Evolutionary conservation across 1,140 invertebrate species (phyloP).

Genomic region (Brachionus koreanus): DNA sequence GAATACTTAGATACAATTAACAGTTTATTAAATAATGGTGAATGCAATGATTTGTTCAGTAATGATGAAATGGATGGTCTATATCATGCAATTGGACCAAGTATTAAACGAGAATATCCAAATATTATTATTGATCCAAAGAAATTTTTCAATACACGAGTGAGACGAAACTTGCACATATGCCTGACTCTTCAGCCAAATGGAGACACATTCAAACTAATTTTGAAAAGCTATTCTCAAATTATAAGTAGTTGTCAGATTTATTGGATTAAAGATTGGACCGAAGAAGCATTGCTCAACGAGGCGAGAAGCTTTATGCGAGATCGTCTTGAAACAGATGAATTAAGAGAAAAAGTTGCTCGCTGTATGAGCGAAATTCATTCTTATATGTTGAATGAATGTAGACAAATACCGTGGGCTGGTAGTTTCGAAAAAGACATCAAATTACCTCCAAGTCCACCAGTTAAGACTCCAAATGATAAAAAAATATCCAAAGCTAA

Average conservation of each 20-base stretch:
- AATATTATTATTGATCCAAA: conserved; percentile 53
- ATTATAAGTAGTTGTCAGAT: conserved; percentile 56
- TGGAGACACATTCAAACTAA: conserved; percentile 51
- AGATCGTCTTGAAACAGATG: conserved; percentile 8
- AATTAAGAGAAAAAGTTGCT: conserved; percentile 52
- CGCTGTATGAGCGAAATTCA: conserved; percentile 57
- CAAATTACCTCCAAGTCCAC: conserved; percentile 27
- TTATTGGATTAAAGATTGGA: conserved; percentile 58
- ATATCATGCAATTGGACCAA: conserved; percentile 54
- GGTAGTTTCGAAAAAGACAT: conserved; percentile 53
- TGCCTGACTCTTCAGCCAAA: conserved; percentile 54
- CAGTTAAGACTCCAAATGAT: conserved; percentile 50
- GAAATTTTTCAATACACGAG: conserved; percentile 57
- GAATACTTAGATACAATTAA: conserved; percentile 57
- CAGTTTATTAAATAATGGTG: conserved; percentile 55
- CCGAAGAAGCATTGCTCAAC: conserved; percentile 52
- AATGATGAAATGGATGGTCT: conserved; percentile 59
- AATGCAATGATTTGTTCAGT: conserved; percentile 57
- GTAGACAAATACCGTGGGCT: conserved; percentile 56
- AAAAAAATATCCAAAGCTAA: conserved; percentile 55
- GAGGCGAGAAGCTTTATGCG: conserved; percentile 54
- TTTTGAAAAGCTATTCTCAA: conserved; percentile 55
- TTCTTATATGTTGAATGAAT: conserved; percentile 55
- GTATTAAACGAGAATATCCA: conserved; percentile 55
- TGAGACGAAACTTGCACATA: conserved; percentile 57